Conservation (phyloP, 1,140 invertebrate species). For the Papilio polyxenes region DNA sequence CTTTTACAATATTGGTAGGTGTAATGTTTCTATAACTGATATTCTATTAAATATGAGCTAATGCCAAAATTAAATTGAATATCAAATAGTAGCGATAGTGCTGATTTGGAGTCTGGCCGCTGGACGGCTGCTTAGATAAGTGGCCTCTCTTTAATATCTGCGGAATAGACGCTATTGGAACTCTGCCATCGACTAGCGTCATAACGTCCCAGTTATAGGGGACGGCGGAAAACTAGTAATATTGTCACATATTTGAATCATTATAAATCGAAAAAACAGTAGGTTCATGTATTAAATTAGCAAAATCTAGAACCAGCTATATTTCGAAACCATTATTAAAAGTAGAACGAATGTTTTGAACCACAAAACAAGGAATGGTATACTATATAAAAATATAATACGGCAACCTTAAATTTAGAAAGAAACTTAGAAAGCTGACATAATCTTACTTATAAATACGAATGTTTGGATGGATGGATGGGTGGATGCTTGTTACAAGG, state of each 20-base stretch:
- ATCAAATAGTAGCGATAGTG: conserved; percentile 54
- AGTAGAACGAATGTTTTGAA: too few relatives aligned
- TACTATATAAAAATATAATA: too few relatives aligned
- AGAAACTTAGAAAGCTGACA: too few relatives aligned
- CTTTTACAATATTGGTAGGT: neutral
- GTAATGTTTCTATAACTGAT: neutral
- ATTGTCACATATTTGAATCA: neutral
- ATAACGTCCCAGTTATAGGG: conserved; percentile 44
- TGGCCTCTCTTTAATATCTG: conserved; percentile 62
- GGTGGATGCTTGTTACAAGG: too few relatives aligned
- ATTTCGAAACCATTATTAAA: too few relatives aligned
- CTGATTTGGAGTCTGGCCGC: conserved; percentile 55
- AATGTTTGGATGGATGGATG: too few relatives aligned
- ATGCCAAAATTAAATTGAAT: conserved; percentile 53
- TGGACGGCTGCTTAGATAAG: conserved; percentile 59
- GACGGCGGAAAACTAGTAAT: conserved; percentile 35
- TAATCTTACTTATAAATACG: too few relatives aligned
- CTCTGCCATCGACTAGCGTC: conserved; percentile 48
- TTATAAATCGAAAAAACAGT: neutral
- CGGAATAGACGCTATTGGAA: conserved; percentile 51
- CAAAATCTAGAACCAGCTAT: too few relatives aligned
- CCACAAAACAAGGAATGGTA: too few relatives aligned
- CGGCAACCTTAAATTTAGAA: too few relatives aligned
- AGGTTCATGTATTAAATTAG: too few relatives aligned
- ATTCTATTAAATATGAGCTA: conserved; percentile 26